These are phyloP conservation scores for Nephila pilipes DNA, from an alignment of 1,140 invertebrate species.

Conservation along the genomic window DNA sequence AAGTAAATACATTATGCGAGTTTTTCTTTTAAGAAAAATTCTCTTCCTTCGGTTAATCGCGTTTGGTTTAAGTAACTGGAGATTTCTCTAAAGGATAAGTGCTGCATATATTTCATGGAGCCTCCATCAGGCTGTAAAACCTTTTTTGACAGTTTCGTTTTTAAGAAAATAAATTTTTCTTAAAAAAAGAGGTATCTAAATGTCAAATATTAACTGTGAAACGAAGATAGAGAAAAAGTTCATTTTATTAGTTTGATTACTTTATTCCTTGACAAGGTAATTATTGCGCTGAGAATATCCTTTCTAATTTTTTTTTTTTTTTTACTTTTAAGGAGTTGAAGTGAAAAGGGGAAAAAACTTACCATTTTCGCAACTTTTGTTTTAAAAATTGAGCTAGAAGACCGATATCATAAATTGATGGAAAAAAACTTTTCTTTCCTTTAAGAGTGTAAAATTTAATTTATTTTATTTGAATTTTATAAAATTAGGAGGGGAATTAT, in stretches of 20 bases:
- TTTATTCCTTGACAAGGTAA: constrained; percentile 28
- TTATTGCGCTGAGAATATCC: background rate
- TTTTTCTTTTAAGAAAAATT: background rate
- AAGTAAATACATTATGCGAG: constrained; percentile 70
- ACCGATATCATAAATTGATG: background rate
- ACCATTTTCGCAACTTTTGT: no score
- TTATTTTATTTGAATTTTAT: no score
- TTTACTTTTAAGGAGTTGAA: background rate
- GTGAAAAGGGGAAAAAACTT: background rate
- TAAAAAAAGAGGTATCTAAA: background rate
- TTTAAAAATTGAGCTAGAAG: background rate
- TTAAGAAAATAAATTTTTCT: background rate
- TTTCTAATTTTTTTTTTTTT: background rate
- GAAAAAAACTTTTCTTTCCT: background rate
- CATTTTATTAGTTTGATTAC: constrained; percentile 39
- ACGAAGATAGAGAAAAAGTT: background rate
- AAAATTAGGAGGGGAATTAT: no score
- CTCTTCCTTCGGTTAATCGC: constrained; percentile 43
- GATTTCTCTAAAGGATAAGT: constrained; percentile 50
- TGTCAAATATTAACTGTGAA: constrained; percentile 19
- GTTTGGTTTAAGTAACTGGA: constrained; percentile 70
- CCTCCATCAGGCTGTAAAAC: constrained; percentile 34
- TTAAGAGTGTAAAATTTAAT: background rate
- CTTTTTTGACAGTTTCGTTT: constrained; percentile 60
- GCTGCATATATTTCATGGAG: constrained; percentile 29